A percentile compares a stretch with the other conserved stretches of the same genome.
phyloP scores from a whole-genome alignment of 2,113 vertebrate species.

The Ibidorhyncha struthersii region DNA sequence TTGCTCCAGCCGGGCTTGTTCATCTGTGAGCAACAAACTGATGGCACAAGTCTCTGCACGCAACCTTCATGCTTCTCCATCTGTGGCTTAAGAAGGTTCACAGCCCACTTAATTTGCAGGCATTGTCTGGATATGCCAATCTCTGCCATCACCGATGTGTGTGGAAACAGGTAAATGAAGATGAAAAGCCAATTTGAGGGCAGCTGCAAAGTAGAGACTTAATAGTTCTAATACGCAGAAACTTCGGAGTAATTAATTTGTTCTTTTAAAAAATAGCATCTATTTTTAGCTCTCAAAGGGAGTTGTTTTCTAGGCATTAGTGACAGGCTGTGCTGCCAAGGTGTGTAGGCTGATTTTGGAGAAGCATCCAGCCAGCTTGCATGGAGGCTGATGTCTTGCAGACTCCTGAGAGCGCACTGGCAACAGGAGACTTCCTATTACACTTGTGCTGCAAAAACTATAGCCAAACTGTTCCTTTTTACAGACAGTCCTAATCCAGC shows the following conservation, averaged over 20 bases:
- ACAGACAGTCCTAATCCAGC: background rate
- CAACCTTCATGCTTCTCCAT: background rate
- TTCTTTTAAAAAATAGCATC: background rate
- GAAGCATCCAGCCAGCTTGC: background rate
- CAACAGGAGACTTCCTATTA: background rate
- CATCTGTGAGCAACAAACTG: background rate
- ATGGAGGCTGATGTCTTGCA: background rate
- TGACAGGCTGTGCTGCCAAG: conserved; percentile 6
- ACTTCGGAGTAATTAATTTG: background rate
- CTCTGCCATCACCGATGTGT: background rate
- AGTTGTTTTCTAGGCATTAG: conserved; percentile 22
- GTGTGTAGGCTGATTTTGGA: conserved; percentile 44
- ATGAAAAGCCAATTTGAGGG: background rate
- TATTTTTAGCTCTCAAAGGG: background rate
- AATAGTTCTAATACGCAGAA: background rate
- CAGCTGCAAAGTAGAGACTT: background rate
- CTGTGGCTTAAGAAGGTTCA: background rate
- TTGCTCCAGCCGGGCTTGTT: background rate
- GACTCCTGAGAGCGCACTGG: background rate
- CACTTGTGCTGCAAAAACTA: background rate
- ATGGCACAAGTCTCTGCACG: background rate
- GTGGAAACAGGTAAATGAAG: background rate
- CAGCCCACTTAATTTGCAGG: background rate
- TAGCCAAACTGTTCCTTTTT: background rate
- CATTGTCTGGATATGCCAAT: background rate